Percentiles rank a stretch among this genome's conserved stretches.
These are phyloP conservation scores for Carterocephalus palaemon DNA, from an alignment of 2,888 invertebrate genomes.

Conservation along the genomic window DNA sequence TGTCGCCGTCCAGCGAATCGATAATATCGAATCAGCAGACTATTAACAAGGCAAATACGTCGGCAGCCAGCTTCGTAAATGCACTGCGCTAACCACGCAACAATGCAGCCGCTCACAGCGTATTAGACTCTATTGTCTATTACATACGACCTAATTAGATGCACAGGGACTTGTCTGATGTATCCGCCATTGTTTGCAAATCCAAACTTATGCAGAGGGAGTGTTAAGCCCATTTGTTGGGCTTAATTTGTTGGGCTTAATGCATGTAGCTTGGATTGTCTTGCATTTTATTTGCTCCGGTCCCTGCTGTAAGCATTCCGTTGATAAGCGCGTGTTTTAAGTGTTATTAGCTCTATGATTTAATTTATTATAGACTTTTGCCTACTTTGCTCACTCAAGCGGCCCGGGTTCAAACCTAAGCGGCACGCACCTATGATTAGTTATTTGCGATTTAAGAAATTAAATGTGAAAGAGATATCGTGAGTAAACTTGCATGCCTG, in stretches of 20 bases:
- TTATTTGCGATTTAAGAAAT: too few relatives aligned
- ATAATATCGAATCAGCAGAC: slow-evolving; percentile 68
- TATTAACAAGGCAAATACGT: slow-evolving; percentile 71
- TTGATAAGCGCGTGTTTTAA: slow-evolving; percentile 8
- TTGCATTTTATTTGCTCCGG: slow-evolving; percentile 43
- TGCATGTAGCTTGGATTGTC: slow-evolving; percentile 61
- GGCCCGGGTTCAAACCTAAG: too few relatives aligned
- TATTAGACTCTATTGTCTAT: slow-evolving; percentile 28
- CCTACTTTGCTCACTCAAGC: too few relatives aligned
- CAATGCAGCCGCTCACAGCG: slow-evolving; percentile 14
- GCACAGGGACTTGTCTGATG: slow-evolving; percentile 42
- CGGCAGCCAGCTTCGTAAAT: slow-evolving; percentile 59
- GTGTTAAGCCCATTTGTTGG: slow-evolving; percentile 67
- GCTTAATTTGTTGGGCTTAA: slow-evolving; percentile 65
- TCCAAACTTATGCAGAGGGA: slow-evolving; percentile 65
- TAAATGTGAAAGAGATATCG: too few relatives aligned
- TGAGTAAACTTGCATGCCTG: too few relatives aligned
- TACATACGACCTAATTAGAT: slow-evolving; percentile 16
- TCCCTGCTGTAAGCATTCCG: slow-evolving; percentile 14
- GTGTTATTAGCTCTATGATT: slow-evolving; percentile 13
- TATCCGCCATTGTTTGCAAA: slow-evolving; percentile 62
- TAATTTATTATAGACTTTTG: too few relatives aligned
- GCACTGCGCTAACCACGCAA: slow-evolving; percentile 46
- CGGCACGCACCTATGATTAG: too few relatives aligned
- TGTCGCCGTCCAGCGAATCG: slow-evolving; percentile 44